A percentile compares a stretch with the other conserved stretches of the same genome.
phyloP scores from a whole-genome alignment of 35 echinoderm and acorn worm species.

The Stichopus chloronotus region DNA sequence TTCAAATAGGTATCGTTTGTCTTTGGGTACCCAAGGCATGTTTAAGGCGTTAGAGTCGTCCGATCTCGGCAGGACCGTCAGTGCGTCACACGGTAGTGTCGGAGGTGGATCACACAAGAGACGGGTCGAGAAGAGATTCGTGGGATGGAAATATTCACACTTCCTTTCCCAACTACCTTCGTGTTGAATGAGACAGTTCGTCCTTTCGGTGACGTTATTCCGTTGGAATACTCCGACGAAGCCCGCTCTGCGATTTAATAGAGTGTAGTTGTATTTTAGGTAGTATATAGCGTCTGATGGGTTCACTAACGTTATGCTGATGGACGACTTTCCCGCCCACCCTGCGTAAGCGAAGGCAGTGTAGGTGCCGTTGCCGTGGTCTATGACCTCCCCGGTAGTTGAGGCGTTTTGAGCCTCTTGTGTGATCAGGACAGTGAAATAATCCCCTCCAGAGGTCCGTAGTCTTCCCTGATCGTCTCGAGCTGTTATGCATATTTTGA shows the following conservation, averaged over 20 bases:
- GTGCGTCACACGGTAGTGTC: conserved; percentile 38
- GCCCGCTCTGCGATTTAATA: background rate
- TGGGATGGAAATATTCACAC: conserved; percentile 59
- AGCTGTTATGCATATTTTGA: conserved; percentile 22
- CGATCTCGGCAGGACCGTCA: conserved; percentile 30
- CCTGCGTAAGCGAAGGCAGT: conserved; percentile 39
- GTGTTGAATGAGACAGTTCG: conserved; percentile 47
- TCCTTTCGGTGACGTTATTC: conserved; percentile 29
- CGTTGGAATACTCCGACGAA: conserved; percentile 31
- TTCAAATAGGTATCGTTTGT: conserved; percentile 43
- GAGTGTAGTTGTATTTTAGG: conserved; percentile 35
- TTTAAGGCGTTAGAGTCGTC: conserved; percentile 49
- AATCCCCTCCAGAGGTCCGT: conserved; percentile 52
- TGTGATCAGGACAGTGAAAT: conserved; percentile 13
- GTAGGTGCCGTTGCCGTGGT: conserved; percentile 58
- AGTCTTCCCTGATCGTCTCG: conserved; percentile 42
- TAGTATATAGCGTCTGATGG: conserved; percentile 52
- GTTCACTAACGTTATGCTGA: conserved; percentile 43
- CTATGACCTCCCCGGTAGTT: conserved; percentile 30
- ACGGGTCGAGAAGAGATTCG: conserved; percentile 48
- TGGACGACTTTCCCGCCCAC: conserved; percentile 40
- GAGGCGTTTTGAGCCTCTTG: conserved; percentile 49
- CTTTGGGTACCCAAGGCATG: conserved; percentile 47
- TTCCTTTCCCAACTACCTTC: conserved; percentile 56
- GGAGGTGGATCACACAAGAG: conserved; percentile 49